These are phyloP conservation scores for Bombus fervidus DNA, from an alignment of 1,140 invertebrate genomes.

Conservation along the genomic window DNA sequence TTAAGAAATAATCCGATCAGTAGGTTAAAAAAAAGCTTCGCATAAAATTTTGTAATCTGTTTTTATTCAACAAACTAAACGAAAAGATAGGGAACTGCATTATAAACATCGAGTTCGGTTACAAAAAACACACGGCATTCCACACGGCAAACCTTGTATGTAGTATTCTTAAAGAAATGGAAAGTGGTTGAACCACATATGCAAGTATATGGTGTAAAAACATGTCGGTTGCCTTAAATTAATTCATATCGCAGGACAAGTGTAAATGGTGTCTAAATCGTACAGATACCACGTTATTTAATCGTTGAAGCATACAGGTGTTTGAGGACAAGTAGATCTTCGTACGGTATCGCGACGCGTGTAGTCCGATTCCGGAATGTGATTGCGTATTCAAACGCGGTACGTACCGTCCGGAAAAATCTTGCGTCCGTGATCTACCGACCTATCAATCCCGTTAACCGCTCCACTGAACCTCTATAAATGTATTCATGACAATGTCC, in stretches of 20 bases:
- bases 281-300: not conserved
- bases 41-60: not conserved
- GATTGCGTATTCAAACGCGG: slow-evolving; percentile 59
- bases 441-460: slow-evolving; percentile 57
- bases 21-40: not conserved
- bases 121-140: not conserved
- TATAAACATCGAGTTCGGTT: not conserved
- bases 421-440: slow-evolving; percentile 43
- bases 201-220: too few relatives aligned
- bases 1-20: not conserved
- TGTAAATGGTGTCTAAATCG: not conserved
- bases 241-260: not conserved
- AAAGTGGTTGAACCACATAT: not conserved
- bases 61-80: not conserved
- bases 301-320: slow-evolving; percentile 4
- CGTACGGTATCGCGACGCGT: slow-evolving; percentile 39
- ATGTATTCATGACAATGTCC: slow-evolving; percentile 46
- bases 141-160: not conserved
- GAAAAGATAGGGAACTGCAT: not conserved
- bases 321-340: slow-evolving; percentile 5
- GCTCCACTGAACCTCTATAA: slow-evolving; percentile 52
- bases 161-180: not conserved
- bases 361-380: slow-evolving; percentile 41
- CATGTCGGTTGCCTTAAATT: not conserved
- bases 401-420: slow-evolving; percentile 58